Percentiles rank a stretch among this genome's conserved stretches.
phyloP scores from a whole-genome alignment of 1,140 invertebrate genomes.

The Scaptomyza hsui region DNA sequence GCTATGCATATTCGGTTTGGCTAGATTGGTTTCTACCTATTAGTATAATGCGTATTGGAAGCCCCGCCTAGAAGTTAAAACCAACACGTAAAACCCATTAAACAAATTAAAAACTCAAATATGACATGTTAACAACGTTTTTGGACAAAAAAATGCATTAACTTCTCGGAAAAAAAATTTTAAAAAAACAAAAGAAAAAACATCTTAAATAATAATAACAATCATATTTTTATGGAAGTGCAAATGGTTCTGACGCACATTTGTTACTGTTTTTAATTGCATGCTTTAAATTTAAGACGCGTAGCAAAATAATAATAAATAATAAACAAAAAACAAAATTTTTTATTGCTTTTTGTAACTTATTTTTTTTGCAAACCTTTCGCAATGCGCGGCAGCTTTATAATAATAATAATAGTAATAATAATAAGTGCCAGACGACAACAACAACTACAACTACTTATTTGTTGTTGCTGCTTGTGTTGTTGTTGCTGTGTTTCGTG shows the following conservation, averaged over 20 bases:
- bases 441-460: conserved; percentile 34
- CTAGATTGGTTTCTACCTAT: neutral
- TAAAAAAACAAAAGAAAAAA: conserved; percentile 2
- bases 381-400: conserved; percentile 34
- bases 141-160: neutral
- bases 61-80: neutral
- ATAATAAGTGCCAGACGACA: conserved; percentile 23
- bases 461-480: conserved; percentile 27
- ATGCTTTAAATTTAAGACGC: conserved; percentile 63
- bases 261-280: conserved; percentile 47
- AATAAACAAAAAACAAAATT: conserved; percentile 7
- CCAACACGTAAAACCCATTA: conserved; percentile 32
- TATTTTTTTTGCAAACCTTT: conserved; percentile 38
- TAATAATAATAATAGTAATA: conserved; percentile 31
- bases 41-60: neutral
- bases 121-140: conserved; percentile 15
- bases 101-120: conserved; percentile 8
- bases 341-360: conserved; percentile 9
- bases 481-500: conserved; percentile 4
- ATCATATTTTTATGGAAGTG: conserved; percentile 43
- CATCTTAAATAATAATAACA: conserved; percentile 18
- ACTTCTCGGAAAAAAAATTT: neutral
- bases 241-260: conserved; percentile 57
- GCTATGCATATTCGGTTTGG: neutral
- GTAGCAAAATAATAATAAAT: conserved; percentile 25